Conservation (phyloP, 2,888 invertebrate species). For the Hyposoter dolosus region DNA sequence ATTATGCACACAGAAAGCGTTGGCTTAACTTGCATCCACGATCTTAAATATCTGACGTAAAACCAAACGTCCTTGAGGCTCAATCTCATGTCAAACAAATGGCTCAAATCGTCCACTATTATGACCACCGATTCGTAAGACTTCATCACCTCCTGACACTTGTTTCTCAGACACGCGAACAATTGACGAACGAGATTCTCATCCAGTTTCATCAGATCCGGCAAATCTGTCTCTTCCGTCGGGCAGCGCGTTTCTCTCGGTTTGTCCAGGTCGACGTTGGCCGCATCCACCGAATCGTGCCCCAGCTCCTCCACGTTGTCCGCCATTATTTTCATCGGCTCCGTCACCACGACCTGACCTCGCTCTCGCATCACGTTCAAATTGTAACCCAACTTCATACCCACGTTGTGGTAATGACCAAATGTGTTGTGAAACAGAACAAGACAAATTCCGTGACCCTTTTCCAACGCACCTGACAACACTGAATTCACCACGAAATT, state of each 20-base stretch:
- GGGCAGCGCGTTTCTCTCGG: constrained; percentile 68
- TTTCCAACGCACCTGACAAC: constrained; percentile 87
- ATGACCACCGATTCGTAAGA: constrained; percentile 86
- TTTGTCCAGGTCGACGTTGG: constrained; percentile 84
- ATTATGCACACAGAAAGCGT: constrained; percentile 77
- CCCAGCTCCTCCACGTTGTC: constrained; percentile 82
- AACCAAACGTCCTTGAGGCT: constrained; percentile 86
- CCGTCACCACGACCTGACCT: constrained; percentile 86
- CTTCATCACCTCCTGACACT: constrained; percentile 82
- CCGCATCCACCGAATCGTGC: constrained; percentile 82
- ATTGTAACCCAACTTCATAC: constrained; percentile 91
- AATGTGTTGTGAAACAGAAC: constrained; percentile 90
- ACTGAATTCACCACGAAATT: constrained; percentile 90
- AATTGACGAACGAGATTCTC: constrained; percentile 84
- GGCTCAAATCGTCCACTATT: constrained; percentile 90
- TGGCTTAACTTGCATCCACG: constrained; percentile 75
- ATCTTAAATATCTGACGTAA: constrained; percentile 77
- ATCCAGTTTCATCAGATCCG: constrained; percentile 77
- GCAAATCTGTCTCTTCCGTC: constrained; percentile 64
- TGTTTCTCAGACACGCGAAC: constrained; percentile 84
- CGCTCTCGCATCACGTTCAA: constrained; percentile 86
- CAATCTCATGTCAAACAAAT: constrained; percentile 89
- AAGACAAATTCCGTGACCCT: constrained; percentile 87
- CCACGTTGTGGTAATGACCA: constrained; percentile 91
- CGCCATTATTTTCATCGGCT: constrained; percentile 85